Base-by-base conservation (phyloP, 2,888 invertebrate genomes). In the Slavum lentiscoides region DNA sequence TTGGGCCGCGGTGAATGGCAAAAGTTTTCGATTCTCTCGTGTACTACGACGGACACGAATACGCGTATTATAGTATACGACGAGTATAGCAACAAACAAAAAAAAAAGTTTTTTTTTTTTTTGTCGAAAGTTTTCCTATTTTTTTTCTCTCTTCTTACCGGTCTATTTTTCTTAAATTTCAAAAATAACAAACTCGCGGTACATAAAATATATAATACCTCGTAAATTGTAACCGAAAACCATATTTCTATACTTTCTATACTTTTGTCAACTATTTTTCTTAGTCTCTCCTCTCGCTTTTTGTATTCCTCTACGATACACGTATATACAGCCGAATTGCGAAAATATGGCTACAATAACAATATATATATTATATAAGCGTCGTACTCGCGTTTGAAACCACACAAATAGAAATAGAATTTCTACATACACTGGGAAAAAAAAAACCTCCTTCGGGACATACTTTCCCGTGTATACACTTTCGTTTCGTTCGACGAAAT, bases 11-110 rank as follows among this genome's bases (percentile, higher is more conserved):
- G 59, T 17, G 64, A 66, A 64, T 37, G n/a, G 55, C 55, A 55
- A 74, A 74, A 74, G 64, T 74, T 74, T 64, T 66, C 43, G 8
- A 43, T 43, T 43, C 21, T 74, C 55, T 66, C 30, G 30, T 43
- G 62, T 49, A n/a, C 37, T 15, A 15, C n/a, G 30, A 30, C 30
- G 4, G 30, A 30, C 30, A 30, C 30, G 4, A 1, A 30, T 30
- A 30, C 30, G 4, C 30, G 30, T 4, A 30, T 30, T 30, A 30
- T 30, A 30, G 30, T 30, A 30, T 30, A 30, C 30, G 30, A 8
- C 15, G 37, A 55, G 19, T 21, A 37, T 30, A n/a, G 43, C 43
- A 21, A 59, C 1, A 58, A 7, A n/a, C 2, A 21, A 8, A 21
- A 59, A 61, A 73, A 64, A 74, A 64, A 17, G 37, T 55, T 62